Evolutionary conservation across 1,140 invertebrate species (phyloP), one percentile per base, ranked within the genome.

Genomic region (Drosophila trapezifrons): DNA sequence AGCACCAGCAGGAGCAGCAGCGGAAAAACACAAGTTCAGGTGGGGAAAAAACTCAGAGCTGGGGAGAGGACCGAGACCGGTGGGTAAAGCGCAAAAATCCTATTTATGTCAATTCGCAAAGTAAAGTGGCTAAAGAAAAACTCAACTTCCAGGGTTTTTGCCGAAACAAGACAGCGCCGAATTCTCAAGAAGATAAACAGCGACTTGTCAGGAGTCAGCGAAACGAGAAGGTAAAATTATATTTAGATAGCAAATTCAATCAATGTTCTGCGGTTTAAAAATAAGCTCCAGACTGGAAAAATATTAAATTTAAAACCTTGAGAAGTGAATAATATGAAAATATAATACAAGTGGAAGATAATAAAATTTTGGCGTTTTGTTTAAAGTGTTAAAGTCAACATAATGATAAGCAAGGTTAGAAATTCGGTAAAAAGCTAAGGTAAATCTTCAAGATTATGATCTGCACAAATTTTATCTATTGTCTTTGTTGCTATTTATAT

Each of bases 21-120:
- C 35, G 37, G 32, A 15, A 43, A 57, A 76, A 52, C 52, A 54
- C 32, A 52, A 56, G 70, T 56, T 47, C 45, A 60, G 56, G 59
- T 46, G 63, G 72, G 29, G 10, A 38, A 60, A 27, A n/a, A 18
- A 10, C 29, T n/a, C 22, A 22, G 22, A 22, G 4, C 22, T 22
- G 2, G 4, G 22, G 22, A 22, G 2, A 20, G 1, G 56, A 4
- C 15, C 15, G 25, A 18, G 12, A 4, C 4, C 27, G 27, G 3
- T 2, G 59, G 32, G 8, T 32, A 46, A 49, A 49, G 67, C 43
- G 65, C 51, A 38, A 40, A 70, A 57, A 71, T 70, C 65, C 65
- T 40, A 70, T 71, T 70, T 71, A 71, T 70, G 65, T 56, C 43
- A 71, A 57, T 71, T 71, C 49, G 40, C 10, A 47, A 69, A 69